phyloP scores from a whole-genome alignment of 30 jellyfish, hydroid and myxozoan species.

The Hydractinia echinata region DNA sequence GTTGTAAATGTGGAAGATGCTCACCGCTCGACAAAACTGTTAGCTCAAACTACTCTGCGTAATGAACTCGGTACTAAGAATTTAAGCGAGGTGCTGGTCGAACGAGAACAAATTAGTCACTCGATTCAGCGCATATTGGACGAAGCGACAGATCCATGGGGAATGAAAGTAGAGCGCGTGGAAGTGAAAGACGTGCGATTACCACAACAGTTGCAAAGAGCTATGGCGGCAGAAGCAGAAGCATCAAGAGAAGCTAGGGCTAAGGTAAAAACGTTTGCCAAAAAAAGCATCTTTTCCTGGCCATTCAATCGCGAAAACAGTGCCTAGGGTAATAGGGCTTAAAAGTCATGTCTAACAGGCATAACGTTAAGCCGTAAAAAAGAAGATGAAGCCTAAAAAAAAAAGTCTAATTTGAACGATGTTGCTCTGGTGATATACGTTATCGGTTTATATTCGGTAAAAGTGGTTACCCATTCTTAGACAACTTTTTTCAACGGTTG shows the following conservation, averaged over 20 bases:
- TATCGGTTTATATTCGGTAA: too few species aligned
- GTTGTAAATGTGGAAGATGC: constrained; percentile 72
- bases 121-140: constrained; percentile 63
- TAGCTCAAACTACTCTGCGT: constrained; percentile 82
- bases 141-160: constrained; percentile 97
- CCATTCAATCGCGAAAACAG: too few species aligned
- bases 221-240: constrained; percentile 98
- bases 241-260: constrained; percentile 96
- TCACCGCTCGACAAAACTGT: constrained; percentile 62
- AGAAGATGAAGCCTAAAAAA: too few species aligned
- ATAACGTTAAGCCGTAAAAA: too few species aligned
- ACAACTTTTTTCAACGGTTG: too few species aligned
- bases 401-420: too few species aligned
- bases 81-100: constrained; percentile 56
- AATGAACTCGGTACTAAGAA: constrained; percentile 79
- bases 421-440: too few species aligned
- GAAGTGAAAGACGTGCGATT: constrained; percentile 88
- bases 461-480: too few species aligned
- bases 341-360: too few species aligned
- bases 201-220: constrained; percentile 87
- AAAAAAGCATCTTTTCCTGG: not conserved
- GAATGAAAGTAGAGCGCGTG: constrained; percentile 91
- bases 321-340: too few species aligned
- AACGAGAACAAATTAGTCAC: constrained; percentile 62
- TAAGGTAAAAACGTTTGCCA: constrained; percentile 40